Conservation (phyloP, 2,888 invertebrate genomes). For the Platycheirus rosarum region DNA sequence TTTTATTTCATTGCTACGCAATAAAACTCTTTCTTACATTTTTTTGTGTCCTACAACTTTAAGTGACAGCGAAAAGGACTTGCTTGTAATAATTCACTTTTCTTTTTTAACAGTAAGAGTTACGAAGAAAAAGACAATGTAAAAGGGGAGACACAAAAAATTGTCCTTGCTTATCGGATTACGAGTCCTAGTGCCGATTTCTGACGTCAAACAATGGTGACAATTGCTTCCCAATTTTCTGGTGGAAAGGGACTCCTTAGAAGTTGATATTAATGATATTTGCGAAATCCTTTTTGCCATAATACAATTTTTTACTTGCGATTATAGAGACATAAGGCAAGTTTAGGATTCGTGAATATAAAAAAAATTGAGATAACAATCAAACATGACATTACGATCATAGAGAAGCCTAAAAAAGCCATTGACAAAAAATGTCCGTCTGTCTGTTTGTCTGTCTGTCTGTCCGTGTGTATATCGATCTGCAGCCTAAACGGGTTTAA, state of each 20-base stretch:
- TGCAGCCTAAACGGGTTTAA: no score
- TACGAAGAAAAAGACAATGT: slow-evolving; percentile 11
- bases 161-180: slow-evolving; percentile 58
- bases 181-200: slow-evolving; percentile 59
- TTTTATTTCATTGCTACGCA: slow-evolving; percentile 13
- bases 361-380: no score
- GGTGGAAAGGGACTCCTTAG: neutral
- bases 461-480: no score
- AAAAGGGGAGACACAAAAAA: slow-evolving; percentile 26
- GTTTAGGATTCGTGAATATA: no score
- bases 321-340: no score
- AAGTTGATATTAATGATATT: slow-evolving; percentile 47
- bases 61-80: slow-evolving; percentile 67
- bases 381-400: no score
- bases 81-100: slow-evolving; percentile 66
- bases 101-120: slow-evolving; percentile 39
- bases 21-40: slow-evolving; percentile 43
- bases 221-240: slow-evolving; percentile 13
- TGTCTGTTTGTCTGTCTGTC: no score
- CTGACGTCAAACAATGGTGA: slow-evolving; percentile 39
- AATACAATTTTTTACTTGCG: slow-evolving; percentile 55
- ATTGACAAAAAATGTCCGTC: no score
- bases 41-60: slow-evolving; percentile 30
- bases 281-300: slow-evolving; percentile 54
- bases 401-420: no score